Evolutionary conservation across 2,797 vertebrate species (phyloP), one percentile per base, ranked within the genome.

Genomic region (Periophthalmus magnuspinnatus): DNA sequence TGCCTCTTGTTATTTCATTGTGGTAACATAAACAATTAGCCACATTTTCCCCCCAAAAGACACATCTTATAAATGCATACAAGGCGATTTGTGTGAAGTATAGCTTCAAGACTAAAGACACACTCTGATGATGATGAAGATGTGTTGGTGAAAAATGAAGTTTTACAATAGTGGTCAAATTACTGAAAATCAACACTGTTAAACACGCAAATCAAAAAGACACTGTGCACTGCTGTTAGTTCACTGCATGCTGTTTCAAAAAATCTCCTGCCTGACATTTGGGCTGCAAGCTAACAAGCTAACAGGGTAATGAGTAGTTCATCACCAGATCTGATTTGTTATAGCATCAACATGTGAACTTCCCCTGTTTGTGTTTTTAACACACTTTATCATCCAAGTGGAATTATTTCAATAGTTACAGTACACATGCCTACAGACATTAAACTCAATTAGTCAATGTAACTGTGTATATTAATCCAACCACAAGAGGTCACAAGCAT

Each of bases 1-100:
- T 71, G 94, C 94, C 93, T 90, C 93, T 83, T 75, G 68, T 73
- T 76, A 75, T 81, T 79, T 80, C 71, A 73, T 64, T 64, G 80
- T 80, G 77, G 82, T 67, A 88, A 85, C 75, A 83, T 69, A 78
- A 59, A 84, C 62, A 80, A 47, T 77, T 88, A 71, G 33, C 87
- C 62, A 67, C 69, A 68, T 72, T 68, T 70, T 36, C n/a, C 65
- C 78, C 73, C 75, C 67, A 62, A 65, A 85, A 77, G 60, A 84
- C 75, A 86, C 76, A 82, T 83, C 76, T 80, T 73, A 70, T 68
- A 81, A 89, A 89, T 80, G 83, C 65, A 75, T 89, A 91, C 90
- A 92, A 92, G 91, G 90, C 88, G 89, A 88, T 90, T 85, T 86
- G 71, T 87, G 90, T 89, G 88, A 89, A 86, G 71, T 83, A 5